Conservation (phyloP, 2,888 invertebrate genomes). For the Synergus laeviventris region DNA sequence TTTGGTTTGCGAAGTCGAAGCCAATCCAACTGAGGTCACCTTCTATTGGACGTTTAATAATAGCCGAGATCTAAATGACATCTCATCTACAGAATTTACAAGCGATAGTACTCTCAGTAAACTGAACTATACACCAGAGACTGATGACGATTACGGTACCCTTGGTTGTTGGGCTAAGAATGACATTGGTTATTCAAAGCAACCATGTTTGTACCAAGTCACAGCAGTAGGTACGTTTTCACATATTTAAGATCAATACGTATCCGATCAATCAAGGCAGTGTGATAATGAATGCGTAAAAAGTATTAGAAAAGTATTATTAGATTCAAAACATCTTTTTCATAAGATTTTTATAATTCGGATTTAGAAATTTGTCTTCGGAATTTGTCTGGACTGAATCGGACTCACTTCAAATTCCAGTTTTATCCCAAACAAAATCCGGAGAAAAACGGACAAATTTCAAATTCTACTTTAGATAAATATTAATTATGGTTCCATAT, state of each 20-base stretch:
- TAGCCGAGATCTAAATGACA: constrained; percentile 88
- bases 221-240: constrained; percentile 85
- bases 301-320: too few relatives aligned
- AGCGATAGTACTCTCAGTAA: constrained; percentile 83
- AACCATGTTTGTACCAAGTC: constrained; percentile 91
- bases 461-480: too few relatives aligned
- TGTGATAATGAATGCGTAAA: too few relatives aligned
- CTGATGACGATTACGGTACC: constrained; percentile 93
- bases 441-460: too few relatives aligned
- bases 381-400: too few relatives aligned
- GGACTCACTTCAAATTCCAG: too few relatives aligned
- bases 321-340: too few relatives aligned
- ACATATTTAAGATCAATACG: not conserved
- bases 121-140: constrained; percentile 89
- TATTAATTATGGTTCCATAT: too few relatives aligned
- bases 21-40: constrained; percentile 88
- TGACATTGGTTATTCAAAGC: constrained; percentile 87
- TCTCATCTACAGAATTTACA: constrained; percentile 80
- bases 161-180: constrained; percentile 92
- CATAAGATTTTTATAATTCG: too few relatives aligned
- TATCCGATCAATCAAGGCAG: constrained; percentile 2
- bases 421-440: too few relatives aligned
- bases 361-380: too few relatives aligned
- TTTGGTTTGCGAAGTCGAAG: constrained; percentile 90
- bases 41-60: constrained; percentile 96